Conservation (phyloP, 2,113 vertebrate genomes). For the Acinonyx jubatus region DNA sequence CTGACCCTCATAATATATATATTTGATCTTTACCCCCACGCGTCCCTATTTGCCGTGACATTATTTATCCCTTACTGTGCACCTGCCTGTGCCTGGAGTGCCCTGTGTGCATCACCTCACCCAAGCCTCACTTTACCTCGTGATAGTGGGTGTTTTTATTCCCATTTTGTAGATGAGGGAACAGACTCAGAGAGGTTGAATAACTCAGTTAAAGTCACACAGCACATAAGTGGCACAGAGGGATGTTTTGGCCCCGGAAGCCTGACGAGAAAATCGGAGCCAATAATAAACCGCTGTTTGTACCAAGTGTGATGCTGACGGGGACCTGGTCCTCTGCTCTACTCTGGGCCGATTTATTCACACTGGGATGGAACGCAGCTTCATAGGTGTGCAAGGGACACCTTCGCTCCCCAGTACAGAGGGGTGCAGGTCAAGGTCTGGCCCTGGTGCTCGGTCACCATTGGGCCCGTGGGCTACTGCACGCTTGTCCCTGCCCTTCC, state of each 20-base stretch:
- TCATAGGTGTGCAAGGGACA: too few relatives aligned
- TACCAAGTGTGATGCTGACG: too few relatives aligned
- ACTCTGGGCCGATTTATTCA: too few relatives aligned
- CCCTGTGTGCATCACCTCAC: not conserved
- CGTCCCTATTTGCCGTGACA: not conserved
- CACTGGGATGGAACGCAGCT: too few relatives aligned
- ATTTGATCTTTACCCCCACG: not conserved
- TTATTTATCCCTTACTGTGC: not conserved
- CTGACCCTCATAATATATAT: accelerated
- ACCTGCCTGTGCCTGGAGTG: not conserved
- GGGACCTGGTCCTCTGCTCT: too few relatives aligned
- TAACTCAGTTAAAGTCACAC: not conserved
- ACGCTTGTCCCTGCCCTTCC: too few relatives aligned
- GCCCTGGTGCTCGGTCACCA: too few relatives aligned
- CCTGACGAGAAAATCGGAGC: not conserved
- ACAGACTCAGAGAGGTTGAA: not conserved
- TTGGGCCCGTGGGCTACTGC: too few relatives aligned
- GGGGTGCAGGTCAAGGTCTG: too few relatives aligned
- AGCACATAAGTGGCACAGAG: not conserved
- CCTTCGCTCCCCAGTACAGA: too few relatives aligned
- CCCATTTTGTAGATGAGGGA: not conserved
- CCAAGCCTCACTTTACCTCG: not conserved
- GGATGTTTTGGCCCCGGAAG: not conserved
- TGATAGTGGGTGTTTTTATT: not conserved
- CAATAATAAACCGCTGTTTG: not conserved